phyloP scores from a whole-genome alignment of 2,797 vertebrate species.

The Aythya fuligula region DNA sequence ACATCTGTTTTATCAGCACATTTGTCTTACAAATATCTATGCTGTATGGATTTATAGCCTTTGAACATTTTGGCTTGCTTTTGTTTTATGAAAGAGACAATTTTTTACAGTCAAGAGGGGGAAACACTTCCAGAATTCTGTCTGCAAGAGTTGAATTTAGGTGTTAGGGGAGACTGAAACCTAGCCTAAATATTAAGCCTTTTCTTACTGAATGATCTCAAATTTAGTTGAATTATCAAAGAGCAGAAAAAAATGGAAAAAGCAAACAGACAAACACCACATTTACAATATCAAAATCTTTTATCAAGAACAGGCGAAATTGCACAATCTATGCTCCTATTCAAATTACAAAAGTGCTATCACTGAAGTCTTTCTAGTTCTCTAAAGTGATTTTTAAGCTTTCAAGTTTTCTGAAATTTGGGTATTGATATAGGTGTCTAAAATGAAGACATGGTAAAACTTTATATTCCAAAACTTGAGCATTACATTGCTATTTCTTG shows the following conservation, averaged over 20 bases:
- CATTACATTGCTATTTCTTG: not conserved
- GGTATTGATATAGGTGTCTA: not conserved
- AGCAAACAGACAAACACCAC: not conserved
- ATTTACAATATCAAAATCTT: not conserved
- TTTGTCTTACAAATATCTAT: not conserved
- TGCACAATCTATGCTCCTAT: not conserved
- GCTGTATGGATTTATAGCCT: not conserved
- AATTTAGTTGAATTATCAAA: conserved; percentile 35
- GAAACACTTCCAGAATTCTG: not conserved
- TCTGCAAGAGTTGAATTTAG: not conserved
- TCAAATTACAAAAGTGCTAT: not conserved
- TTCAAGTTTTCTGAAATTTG: not conserved
- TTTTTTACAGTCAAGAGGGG: not conserved
- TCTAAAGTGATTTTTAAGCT: not conserved
- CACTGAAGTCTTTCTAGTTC: not conserved
- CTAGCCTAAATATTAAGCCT: not conserved
- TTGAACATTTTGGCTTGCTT: not conserved
- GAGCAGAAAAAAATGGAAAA: not conserved
- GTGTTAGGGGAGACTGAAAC: not conserved
- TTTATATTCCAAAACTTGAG: not conserved
- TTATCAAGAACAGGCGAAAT: not conserved
- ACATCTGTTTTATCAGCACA: not conserved
- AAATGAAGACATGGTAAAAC: not conserved
- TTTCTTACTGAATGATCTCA: not conserved
- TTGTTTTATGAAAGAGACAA: not conserved